Percentiles rank a stretch among this genome's conserved stretches.
Evolutionary conservation across 1,140 invertebrate genomes (phyloP).

Genomic region (Eumaeus atala): DNA sequence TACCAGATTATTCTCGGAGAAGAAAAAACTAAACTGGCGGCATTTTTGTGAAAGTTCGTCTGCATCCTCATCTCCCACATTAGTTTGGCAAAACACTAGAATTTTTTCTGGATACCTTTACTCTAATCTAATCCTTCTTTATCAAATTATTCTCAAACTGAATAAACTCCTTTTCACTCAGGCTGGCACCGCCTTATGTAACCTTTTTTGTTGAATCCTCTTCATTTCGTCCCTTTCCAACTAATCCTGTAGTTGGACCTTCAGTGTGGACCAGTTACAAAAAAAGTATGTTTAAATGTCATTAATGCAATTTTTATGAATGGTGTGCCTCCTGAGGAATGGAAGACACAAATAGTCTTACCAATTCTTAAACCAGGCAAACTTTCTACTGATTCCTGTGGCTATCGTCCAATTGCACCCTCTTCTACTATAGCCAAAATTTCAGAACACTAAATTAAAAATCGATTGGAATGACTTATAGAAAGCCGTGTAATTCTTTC

Average conservation of each 20-base stretch:
- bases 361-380: constrained; percentile 27
- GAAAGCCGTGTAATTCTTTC: constrained; percentile 12
- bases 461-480: constrained; percentile 21
- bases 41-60: constrained; percentile 10
- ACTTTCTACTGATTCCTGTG: constrained; percentile 18
- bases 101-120: constrained; percentile 16
- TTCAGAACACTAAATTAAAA: constrained; percentile 22
- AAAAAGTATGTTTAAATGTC: not conserved
- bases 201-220: constrained; percentile 6
- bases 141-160: constrained; percentile 6
- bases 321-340: not conserved
- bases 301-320: not conserved
- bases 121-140: not conserved
- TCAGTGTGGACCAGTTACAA: not conserved
- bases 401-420: constrained; percentile 28
- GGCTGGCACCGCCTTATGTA: constrained; percentile 20
- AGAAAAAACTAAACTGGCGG: constrained; percentile 1
- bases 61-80: constrained; percentile 5
- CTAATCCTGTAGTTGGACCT: not conserved
- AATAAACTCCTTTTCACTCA: constrained; percentile 20
- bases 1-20: not conserved
- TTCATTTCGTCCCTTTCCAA: no score
- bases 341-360: not conserved
- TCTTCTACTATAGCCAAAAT: constrained; percentile 12
- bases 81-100: constrained; percentile 26